Base-by-base conservation (phyloP, 2,888 invertebrate species). In the Seira ritae region DNA sequence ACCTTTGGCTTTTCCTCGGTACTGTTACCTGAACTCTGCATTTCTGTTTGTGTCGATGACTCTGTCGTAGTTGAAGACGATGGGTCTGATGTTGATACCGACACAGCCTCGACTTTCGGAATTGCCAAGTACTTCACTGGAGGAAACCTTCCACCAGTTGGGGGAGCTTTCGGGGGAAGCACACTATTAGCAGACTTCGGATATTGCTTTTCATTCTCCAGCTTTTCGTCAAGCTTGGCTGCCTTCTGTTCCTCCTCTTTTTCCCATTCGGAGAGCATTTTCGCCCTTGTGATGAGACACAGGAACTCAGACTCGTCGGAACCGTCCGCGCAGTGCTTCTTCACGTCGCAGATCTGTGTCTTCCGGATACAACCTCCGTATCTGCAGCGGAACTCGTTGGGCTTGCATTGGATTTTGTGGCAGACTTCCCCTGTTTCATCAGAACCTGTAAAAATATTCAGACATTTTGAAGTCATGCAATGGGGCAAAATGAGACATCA, bases 241-340 rank as follows among this genome's bases (percentile, higher is more conserved):
- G 71, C 42, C n/a, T 31, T 69, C 22, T 31, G 17, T 65, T 81
- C 46, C 55, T 81, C 78, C 20, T 85, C 76, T 24, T 81, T 74
- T 24, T 84, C 76, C 84, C 81, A 86, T 24, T 86, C 72, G 1
- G 80, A 50, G 15, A 83, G 71, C 81, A 88, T 84, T 81, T 87
- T 88, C 1, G 88, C 89, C 46, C 88, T 73, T 1, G 89, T 89
- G 19, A 88, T 87, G 1, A 88, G 76, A 75, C 89, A 89, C 0
- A 89, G 77, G 23, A 86, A 87, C 0, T 87, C 86, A 19, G 75
- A 78, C 67, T 89, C 89, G 42, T 89, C 89, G 1, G 80, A 84
- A 0, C 89, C 89, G 60, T 89, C 89, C 2, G 80, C 83, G 67
- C 89, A 89, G 75, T 88, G 83, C 70, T 87, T 80, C 81, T 88